phyloP scores from a whole-genome alignment of 2,113 vertebrate species.

The Sander vitreus region DNA sequence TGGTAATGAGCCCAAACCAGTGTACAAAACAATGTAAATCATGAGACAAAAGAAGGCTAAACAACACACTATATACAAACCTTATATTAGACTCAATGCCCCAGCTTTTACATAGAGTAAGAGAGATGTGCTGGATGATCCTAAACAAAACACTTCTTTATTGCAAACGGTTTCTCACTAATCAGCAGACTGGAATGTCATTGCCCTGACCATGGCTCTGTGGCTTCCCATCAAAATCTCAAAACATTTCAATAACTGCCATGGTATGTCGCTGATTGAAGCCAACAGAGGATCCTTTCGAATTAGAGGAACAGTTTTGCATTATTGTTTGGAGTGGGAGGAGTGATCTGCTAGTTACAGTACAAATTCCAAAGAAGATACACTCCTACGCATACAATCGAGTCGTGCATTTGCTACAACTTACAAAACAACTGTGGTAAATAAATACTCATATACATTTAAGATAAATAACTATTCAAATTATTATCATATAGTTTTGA shows the following conservation, averaged over 20 bases:
- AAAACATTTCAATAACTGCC: slow-evolving; percentile 27
- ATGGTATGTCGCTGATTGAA: neutral
- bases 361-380: slow-evolving; percentile 66
- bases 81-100: slow-evolving; percentile 34
- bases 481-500: neutral
- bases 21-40: slow-evolving; percentile 60
- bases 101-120: slow-evolving; percentile 8
- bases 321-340: slow-evolving; percentile 45
- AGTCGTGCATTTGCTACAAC: neutral
- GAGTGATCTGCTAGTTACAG: slow-evolving; percentile 70
- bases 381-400: slow-evolving; percentile 12
- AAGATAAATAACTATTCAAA: neutral
- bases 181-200: slow-evolving; percentile 64
- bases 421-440: neutral
- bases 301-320: slow-evolving; percentile 47
- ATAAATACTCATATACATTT: neutral
- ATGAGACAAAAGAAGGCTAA: slow-evolving; percentile 58
- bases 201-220: slow-evolving; percentile 11
- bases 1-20: slow-evolving; percentile 79
- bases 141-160: slow-evolving; percentile 62
- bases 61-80: slow-evolving; percentile 42
- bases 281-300: neutral
- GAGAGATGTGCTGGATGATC: slow-evolving; percentile 14
- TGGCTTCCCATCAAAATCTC: slow-evolving; percentile 30
- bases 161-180: slow-evolving; percentile 48